Evolutionary conservation across 1,140 invertebrate genomes (phyloP).

Genomic region (Condylostylus longicornis): DNA sequence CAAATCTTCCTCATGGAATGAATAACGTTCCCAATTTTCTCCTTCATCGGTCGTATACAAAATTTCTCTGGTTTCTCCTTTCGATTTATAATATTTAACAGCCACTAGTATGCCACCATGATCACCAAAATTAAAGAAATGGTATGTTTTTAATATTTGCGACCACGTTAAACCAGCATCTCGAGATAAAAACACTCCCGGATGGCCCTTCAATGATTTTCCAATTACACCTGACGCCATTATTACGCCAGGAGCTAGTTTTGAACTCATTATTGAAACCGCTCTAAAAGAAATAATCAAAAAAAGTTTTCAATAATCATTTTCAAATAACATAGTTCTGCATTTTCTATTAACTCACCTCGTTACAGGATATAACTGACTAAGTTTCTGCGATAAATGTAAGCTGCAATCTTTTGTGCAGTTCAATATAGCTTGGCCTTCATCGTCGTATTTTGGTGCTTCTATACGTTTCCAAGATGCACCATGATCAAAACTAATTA

Average conservation of each 20-base stretch:
- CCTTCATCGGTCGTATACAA: constrained; percentile 78
- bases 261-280: constrained; percentile 68
- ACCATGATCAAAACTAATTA: constrained; percentile 82
- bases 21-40: constrained; percentile 54
- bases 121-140: constrained; percentile 80
- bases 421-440: constrained; percentile 45
- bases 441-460: constrained; percentile 47
- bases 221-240: constrained; percentile 74
- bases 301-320: constrained; percentile 12
- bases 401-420: constrained; percentile 62
- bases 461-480: constrained; percentile 60
- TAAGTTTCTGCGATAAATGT: constrained; percentile 74
- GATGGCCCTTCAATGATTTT: constrained; percentile 59
- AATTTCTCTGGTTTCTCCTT: constrained; percentile 58
- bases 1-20: constrained; percentile 55
- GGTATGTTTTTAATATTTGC: constrained; percentile 64
- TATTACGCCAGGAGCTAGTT: constrained; percentile 75
- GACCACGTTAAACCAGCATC: constrained; percentile 78
- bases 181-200: constrained; percentile 63
- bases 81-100: constrained; percentile 59
- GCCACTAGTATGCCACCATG: constrained; percentile 78
- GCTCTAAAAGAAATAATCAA: constrained; percentile 30
- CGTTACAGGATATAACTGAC: constrained; percentile 61
- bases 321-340: no score
- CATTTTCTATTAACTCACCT: constrained; percentile 23